Percentiles rank a stretch among this genome's conserved stretches.
Conservation (phyloP, 2,888 invertebrate genomes). For the Enchytraeus crypticus region DNA sequence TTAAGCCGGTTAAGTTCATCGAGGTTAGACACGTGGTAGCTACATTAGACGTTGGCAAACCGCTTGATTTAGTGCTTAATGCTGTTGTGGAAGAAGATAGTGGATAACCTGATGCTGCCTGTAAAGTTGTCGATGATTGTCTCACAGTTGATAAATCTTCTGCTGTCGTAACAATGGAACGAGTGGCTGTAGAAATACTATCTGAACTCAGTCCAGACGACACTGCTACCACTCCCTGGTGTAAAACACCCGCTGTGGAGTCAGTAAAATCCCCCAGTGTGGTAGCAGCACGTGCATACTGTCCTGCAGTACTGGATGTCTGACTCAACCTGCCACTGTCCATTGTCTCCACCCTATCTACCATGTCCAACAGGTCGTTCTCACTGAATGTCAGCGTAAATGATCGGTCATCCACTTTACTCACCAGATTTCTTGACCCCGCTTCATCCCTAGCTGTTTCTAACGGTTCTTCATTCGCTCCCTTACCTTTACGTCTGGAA, state of each 20-base stretch:
- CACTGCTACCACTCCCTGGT: not conserved
- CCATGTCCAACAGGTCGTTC: slow-evolving; percentile 37
- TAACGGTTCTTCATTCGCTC: slow-evolving; percentile 13
- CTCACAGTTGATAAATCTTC: too few species aligned
- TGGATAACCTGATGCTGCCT: too few species aligned
- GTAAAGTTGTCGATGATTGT: too few species aligned
- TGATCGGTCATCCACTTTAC: too few species aligned
- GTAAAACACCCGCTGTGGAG: too few species aligned
- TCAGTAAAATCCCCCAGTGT: not conserved
- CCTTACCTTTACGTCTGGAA: slow-evolving; percentile 27
- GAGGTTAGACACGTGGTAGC: too few species aligned
- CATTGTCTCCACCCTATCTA: slow-evolving; percentile 43
- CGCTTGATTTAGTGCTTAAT: not conserved
- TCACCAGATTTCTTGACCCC: too few species aligned
- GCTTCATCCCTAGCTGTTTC: not conserved
- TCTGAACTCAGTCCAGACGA: not conserved
- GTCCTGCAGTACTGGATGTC: not conserved
- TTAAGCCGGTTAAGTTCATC: not conserved
- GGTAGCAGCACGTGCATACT: not conserved
- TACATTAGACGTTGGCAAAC: too few species aligned
- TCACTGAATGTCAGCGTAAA: slow-evolving; percentile 39
- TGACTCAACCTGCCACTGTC: not conserved
- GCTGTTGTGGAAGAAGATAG: too few species aligned
- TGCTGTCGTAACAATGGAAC: not conserved
- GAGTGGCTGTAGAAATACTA: not conserved